These are phyloP conservation scores for Pachymerium ferrugineum DNA, from an alignment of 2,888 invertebrate genomes.

Conservation along the genomic window DNA sequence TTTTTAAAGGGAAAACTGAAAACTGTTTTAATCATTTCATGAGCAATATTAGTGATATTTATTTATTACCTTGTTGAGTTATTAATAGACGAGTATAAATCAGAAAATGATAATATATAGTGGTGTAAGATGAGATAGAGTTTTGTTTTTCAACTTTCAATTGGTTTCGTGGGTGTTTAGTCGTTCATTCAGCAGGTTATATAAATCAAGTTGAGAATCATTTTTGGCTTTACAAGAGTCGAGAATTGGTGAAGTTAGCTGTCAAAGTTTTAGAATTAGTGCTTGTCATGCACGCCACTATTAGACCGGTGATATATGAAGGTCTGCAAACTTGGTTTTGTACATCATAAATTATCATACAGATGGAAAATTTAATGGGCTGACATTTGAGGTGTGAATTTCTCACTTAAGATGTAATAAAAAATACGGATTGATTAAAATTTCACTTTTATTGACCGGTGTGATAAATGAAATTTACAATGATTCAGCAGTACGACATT, in stretches of 20 bases:
- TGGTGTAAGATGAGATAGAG: no score
- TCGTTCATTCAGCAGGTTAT: background rate
- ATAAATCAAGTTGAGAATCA: background rate
- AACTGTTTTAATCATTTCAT: background rate
- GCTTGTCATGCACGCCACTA: conserved; percentile 6
- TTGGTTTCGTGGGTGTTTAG: no score
- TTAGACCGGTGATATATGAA: background rate
- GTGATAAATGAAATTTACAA: background rate
- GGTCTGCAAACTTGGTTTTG: background rate
- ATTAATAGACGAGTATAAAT: background rate
- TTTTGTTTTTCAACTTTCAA: no score
- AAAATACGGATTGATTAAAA: background rate
- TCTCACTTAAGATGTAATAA: background rate
- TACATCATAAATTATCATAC: conserved; percentile 6
- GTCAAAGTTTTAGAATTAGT: conserved; percentile 22
- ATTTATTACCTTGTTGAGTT: background rate
- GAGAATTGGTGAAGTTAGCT: conserved; percentile 7
- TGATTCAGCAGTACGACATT: background rate
- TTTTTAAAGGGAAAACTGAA: no score
- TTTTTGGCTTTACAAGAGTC: background rate
- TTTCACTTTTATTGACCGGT: no score
- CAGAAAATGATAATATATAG: no score
- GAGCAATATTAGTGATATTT: background rate
- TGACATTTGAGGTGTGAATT: background rate
- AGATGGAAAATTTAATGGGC: background rate